Evolutionary conservation across 2,888 invertebrate genomes (phyloP).

Genomic region (Catocala nupta): DNA sequence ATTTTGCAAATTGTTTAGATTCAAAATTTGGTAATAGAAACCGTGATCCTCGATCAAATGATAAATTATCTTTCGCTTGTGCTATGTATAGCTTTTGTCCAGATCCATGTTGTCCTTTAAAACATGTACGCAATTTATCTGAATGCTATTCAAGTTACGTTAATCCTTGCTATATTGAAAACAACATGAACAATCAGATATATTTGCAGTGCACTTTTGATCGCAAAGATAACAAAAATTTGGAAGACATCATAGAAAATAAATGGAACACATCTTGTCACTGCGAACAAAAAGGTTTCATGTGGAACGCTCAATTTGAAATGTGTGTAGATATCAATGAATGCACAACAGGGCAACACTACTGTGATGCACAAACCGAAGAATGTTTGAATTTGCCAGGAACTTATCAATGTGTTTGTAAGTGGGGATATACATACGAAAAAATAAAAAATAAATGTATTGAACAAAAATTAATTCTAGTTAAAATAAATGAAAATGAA

Average conservation of each 20-base stretch:
- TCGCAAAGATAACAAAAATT: constrained; percentile 74
- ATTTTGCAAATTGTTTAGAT: constrained; percentile 88
- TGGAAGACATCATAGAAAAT: constrained; percentile 82
- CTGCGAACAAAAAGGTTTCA: constrained; percentile 83
- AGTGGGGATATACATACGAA: constrained; percentile 77
- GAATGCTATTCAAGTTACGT: constrained; percentile 75
- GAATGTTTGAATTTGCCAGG: constrained; percentile 88
- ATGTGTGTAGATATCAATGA: constrained; percentile 89
- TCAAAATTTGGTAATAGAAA: constrained; percentile 72
- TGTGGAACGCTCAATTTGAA: constrained; percentile 88
- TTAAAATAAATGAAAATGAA: neutral
- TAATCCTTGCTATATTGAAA: constrained; percentile 86
- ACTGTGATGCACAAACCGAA: constrained; percentile 76
- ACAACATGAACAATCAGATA: constrained; percentile 37
- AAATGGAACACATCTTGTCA: constrained; percentile 88
- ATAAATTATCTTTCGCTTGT: constrained; percentile 85
- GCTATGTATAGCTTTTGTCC: constrained; percentile 90
- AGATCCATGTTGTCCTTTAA: constrained; percentile 88
- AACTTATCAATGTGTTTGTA: constrained; percentile 80
- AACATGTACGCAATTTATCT: constrained; percentile 69
- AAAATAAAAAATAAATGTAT: constrained; percentile 42
- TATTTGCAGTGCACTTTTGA: constrained; percentile 63
- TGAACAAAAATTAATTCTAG: constrained; percentile 20
- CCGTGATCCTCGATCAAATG: constrained; percentile 87
- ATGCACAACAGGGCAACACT: constrained; percentile 75